Percentiles rank a stretch among this genome's conserved stretches.
Conservation (phyloP, 2,888 invertebrate genomes). For the Scrobipalpa atriplicella region DNA sequence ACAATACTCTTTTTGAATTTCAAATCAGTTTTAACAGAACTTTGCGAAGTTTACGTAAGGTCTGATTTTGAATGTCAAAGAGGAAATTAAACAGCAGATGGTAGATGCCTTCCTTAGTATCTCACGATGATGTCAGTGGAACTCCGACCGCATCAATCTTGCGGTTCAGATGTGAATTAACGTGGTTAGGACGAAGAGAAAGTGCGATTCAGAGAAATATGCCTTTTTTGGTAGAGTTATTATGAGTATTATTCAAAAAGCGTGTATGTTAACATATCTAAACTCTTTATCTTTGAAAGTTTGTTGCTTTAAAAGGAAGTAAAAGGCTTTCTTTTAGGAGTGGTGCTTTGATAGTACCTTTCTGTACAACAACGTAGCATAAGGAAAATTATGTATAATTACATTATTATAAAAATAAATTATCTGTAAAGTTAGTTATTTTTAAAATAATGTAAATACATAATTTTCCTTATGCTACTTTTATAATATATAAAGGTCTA, state of each 20-base stretch:
- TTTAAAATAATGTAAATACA: too few relatives aligned
- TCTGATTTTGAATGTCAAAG: conserved; percentile 14
- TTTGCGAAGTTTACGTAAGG: not conserved
- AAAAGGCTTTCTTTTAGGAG: conserved; percentile 16
- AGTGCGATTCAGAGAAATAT: conserved; percentile 19
- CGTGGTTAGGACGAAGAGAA: conserved; percentile 31
- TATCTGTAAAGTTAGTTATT: too few relatives aligned
- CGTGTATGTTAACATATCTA: conserved; percentile 23
- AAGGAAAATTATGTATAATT: too few relatives aligned
- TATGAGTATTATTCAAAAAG: conserved; percentile 14
- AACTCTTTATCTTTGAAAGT: conserved; percentile 23
- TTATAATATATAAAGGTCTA: too few relatives aligned
- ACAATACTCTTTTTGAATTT: conserved; percentile 25
- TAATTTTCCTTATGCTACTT: too few relatives aligned
- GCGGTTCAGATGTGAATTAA: conserved; percentile 31
- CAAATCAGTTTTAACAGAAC: not conserved
- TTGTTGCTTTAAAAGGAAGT: conserved; percentile 5
- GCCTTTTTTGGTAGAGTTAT: conserved; percentile 19
- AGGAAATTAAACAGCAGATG: conserved; percentile 10
- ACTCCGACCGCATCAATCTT: conserved; percentile 42
- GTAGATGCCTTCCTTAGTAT: conserved; percentile 24
- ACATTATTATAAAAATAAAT: too few relatives aligned
- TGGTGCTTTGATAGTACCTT: not conserved
- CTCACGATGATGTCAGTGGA: conserved; percentile 32
- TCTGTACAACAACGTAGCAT: too few relatives aligned